Percentiles rank a stretch among this genome's conserved stretches.
Evolutionary conservation across 2,797 vertebrate species (phyloP).

Genomic region (Monodelphis domestica): DNA sequence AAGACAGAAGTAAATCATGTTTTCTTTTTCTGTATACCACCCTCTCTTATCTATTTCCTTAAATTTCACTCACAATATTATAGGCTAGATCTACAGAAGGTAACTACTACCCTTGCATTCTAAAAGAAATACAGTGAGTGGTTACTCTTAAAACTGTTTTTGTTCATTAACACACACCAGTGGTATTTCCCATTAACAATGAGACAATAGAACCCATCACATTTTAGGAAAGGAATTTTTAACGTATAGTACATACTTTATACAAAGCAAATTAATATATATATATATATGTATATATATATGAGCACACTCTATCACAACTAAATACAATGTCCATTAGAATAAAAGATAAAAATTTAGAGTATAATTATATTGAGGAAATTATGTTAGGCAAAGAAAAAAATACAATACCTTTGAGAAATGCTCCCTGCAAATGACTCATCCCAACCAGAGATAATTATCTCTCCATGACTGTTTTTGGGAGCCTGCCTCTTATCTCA

Average conservation of each 20-base stretch:
- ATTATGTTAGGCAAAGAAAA: not conserved
- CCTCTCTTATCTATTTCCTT: not conserved
- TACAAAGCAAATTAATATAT: no score
- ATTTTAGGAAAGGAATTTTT: not conserved
- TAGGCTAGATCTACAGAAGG: not conserved
- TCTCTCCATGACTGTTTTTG: not conserved
- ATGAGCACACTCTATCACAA: not conserved
- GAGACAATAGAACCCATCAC: not conserved
- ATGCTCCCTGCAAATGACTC: not conserved
- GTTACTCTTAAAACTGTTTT: not conserved
- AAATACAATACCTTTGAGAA: not conserved
- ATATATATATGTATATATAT: no score
- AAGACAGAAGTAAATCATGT: slow-evolving; percentile 69
- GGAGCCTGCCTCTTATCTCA: no score
- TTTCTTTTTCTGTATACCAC: slow-evolving; percentile 51
- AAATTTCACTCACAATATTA: not conserved
- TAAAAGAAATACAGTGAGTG: not conserved
- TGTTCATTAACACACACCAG: not conserved
- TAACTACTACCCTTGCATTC: not conserved
- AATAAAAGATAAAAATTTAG: no score
- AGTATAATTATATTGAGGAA: not conserved
- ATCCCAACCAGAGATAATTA: not conserved
- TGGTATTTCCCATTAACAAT: not conserved
- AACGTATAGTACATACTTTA: no score
- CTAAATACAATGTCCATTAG: not conserved